phyloP scores from a whole-genome alignment of 1,140 invertebrate genomes.

The Lepidurus couesii region DNA sequence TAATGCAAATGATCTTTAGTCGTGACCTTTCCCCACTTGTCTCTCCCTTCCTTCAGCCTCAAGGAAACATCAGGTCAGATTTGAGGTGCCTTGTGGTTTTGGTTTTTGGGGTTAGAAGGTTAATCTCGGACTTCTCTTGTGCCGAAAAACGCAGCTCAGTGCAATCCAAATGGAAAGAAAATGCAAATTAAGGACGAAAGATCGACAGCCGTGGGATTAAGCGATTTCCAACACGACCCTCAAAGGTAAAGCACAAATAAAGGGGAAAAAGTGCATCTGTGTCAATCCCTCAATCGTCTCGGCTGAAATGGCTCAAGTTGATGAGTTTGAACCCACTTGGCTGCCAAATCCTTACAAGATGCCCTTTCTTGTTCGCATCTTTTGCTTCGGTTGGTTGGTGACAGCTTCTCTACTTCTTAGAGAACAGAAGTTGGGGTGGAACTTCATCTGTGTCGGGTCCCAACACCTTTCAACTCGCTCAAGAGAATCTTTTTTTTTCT shows the following conservation, averaged over 20 bases:
- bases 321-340: background rate
- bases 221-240: background rate
- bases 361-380: background rate
- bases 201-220: background rate
- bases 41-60: background rate
- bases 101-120: background rate
- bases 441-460: background rate
- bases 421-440: conserved; percentile 4
- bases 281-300: background rate
- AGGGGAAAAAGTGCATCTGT: background rate
- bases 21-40: background rate
- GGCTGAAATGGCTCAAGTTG: background rate
- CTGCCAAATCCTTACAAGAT: background rate
- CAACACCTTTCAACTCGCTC: background rate
- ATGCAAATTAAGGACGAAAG: conserved; percentile 12
- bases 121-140: conserved; percentile 1
- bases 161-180: background rate
- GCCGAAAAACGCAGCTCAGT: background rate
- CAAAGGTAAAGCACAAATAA: background rate
- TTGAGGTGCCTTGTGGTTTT: background rate
- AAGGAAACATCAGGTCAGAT: background rate
- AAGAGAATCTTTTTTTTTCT: background rate
- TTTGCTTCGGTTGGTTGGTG: background rate
- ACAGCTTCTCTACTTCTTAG: background rate
- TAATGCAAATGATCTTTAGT: conserved; percentile 3